Evolutionary conservation across 2,888 invertebrate species (phyloP).

Genomic region (Capitulum mitella): DNA sequence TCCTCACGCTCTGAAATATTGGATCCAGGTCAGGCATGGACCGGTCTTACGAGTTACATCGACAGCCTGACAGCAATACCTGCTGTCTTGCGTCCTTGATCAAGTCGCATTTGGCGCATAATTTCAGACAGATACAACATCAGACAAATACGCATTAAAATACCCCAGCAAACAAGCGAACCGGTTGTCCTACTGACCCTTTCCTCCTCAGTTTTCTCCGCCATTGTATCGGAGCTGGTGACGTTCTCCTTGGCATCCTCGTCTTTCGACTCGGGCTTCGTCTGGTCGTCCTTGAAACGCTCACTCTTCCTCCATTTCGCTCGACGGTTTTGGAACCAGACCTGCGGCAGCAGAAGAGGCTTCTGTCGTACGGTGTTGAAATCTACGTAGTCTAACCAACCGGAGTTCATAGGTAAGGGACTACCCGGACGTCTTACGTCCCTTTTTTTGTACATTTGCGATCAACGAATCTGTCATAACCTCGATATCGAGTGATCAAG

Average conservation of each 20-base stretch:
- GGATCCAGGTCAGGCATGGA: too few relatives aligned
- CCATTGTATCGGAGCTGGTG: not conserved
- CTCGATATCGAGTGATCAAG: too few relatives aligned
- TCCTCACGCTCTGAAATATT: too few relatives aligned
- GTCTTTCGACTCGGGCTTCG: not conserved
- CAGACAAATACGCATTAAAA: too few relatives aligned
- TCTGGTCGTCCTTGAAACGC: slow-evolving; percentile 73
- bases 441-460: too few relatives aligned
- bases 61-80: too few relatives aligned
- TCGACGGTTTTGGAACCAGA: slow-evolving; percentile 98
- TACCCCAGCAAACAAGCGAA: too few relatives aligned
- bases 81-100: too few relatives aligned
- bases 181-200: too few relatives aligned
- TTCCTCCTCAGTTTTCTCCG: not conserved
- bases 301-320: slow-evolving; percentile 99
- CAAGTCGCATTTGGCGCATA: not conserved
- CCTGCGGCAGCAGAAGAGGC: slow-evolving; percentile 56
- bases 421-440: not conserved
- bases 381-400: not conserved
- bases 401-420: not conserved
- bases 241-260: not conserved
- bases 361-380: not conserved
- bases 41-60: too few relatives aligned
- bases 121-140: too few relatives aligned
- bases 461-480: too few relatives aligned